Evolutionary conservation across 2,797 vertebrate genomes (phyloP), one percentile per base, ranked within the genome.

Genomic region (Lithobates pipiens): DNA sequence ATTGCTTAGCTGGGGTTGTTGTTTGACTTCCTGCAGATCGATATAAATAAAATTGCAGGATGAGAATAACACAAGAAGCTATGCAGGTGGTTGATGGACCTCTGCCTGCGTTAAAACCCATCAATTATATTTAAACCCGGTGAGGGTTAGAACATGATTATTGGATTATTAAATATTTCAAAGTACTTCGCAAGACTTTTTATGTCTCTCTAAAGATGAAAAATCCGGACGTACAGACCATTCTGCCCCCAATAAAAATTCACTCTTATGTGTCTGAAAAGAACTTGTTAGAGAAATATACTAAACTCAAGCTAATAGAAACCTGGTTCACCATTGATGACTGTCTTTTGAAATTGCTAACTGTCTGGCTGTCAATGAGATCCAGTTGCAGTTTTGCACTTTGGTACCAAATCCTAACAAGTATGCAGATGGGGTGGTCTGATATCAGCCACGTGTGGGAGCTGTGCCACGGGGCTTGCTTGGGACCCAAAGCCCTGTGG

Each of bases 11-110:
- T 50, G 61, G 18, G 50, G 25, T 83, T 83, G 67, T 76, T 68
- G 25, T 83, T 57, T 61, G 67, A 77, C 50, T 84, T 84, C 82
- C 75, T 84, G 23, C 10, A 10, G 67, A 84, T 84, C 82, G 63
- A 84, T 84, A 84, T 50, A 84, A 84, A 84, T 27, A 61, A 54
- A 71, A 84, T 84, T 77, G 77, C 42, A 61, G n/a, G 67, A 39
- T 29, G 75, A 70, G 82, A 54, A 57, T 63, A 50, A 69, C 32
- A 84, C 32, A 32, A 83, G 54, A 39, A 34, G 10, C 73, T 16
- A 42, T 29, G 18, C 67, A 71, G 75, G 32, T 61, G 65, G 42
- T 36, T 76, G 73, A 83, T 77, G 46, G 67, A 72, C 29, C 67
- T 71, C 46, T 25, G 74, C 61, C 42, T 71, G 76, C n/a, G 71